Conservation (phyloP, 2,797 vertebrate species). For the Sebastes matsubarae region DNA sequence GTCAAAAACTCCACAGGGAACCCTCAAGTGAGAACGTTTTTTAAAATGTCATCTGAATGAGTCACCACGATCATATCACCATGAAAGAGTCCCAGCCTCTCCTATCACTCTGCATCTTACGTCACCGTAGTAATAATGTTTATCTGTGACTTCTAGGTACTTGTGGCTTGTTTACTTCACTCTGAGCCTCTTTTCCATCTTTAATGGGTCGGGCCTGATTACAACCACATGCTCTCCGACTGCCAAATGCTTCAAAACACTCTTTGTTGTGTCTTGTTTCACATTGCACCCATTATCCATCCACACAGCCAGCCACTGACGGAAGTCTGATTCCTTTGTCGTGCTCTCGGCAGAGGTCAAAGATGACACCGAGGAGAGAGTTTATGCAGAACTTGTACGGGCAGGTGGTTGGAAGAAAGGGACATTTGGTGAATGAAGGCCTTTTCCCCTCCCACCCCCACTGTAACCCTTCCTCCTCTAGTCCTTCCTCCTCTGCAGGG, state of each 20-base stretch:
- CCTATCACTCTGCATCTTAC: conserved; percentile 1
- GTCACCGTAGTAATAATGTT: conserved; percentile 36
- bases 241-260: conserved; percentile 19
- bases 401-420: conserved; percentile 26
- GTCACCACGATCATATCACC: conserved; percentile 1
- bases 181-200: conserved; percentile 17
- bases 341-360: conserved; percentile 35
- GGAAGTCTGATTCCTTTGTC: conserved; percentile 29
- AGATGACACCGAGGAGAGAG: conserved; percentile 24
- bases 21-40: too few relatives aligned
- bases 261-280: conserved; percentile 38
- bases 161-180: conserved; percentile 53
- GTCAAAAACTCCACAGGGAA: too few relatives aligned
- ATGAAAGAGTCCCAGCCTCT: conserved; percentile 8
- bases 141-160: conserved; percentile 45
- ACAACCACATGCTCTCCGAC: conserved; percentile 59
- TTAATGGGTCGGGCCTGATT: conserved; percentile 56
- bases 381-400: not conserved
- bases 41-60: not conserved
- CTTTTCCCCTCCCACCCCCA: not conserved
- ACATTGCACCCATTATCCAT: conserved; percentile 42
- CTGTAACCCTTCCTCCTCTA: not conserved
- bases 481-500: conserved; percentile 15
- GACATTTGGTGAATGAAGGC: conserved; percentile 36
- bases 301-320: not conserved